These are phyloP conservation scores for Smutsia temminckii DNA, from an alignment of 2,797 vertebrate genomes.

Conservation along the genomic window DNA sequence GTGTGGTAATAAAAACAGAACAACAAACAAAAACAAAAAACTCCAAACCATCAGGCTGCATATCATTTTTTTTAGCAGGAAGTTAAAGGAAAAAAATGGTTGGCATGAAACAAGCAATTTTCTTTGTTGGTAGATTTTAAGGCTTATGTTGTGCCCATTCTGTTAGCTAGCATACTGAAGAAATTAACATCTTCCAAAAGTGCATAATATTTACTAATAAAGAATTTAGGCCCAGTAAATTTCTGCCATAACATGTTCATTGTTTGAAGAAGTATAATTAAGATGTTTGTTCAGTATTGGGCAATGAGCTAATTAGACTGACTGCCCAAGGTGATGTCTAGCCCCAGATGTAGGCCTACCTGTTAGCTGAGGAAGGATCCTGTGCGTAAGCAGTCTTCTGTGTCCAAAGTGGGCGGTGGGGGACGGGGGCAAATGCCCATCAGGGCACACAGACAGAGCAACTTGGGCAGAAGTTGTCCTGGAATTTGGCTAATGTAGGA, in stretches of 20 bases:
- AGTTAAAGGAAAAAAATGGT: constrained; percentile 50
- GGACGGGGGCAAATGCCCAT: not conserved
- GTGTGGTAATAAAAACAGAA: not conserved
- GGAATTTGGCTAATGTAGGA: not conserved
- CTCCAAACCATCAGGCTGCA: not conserved
- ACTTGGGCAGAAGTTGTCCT: not conserved
- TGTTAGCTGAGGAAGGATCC: not conserved
- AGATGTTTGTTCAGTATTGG: constrained; percentile 26
- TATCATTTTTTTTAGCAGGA: constrained; percentile 40
- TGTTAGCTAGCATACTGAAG: not conserved
- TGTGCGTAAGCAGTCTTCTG: not conserved
- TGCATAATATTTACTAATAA: constrained; percentile 9
- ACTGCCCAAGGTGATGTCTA: not conserved
- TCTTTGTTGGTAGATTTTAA: not conserved
- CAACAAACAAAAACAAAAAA: not conserved
- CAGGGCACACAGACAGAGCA: not conserved
- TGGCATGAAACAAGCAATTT: constrained; percentile 20
- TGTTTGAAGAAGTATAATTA: constrained; percentile 46
- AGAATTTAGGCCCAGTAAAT: not conserved
- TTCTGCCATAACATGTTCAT: not conserved
- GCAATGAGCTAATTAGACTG: constrained; percentile 20
- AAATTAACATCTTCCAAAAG: not conserved
- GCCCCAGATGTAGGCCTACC: not conserved
- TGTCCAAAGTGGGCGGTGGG: not conserved
- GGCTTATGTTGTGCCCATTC: not conserved